Percentiles rank a stretch among this genome's conserved stretches.
Evolutionary conservation across 2,888 invertebrate genomes (phyloP).

Genomic region (Drosophila helvetica): DNA sequence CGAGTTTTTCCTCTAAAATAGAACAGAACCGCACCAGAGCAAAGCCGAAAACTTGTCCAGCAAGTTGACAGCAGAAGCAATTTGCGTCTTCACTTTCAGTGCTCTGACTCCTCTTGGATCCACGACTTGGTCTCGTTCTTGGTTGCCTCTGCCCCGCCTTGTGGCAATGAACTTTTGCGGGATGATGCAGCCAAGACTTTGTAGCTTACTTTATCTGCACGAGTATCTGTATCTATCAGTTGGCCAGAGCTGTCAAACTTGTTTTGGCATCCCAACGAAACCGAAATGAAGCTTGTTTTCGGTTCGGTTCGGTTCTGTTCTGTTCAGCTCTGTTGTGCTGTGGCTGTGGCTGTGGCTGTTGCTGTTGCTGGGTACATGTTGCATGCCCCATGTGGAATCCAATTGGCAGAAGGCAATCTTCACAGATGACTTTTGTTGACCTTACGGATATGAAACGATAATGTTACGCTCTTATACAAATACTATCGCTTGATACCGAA

Average conservation of each 20-base stretch:
- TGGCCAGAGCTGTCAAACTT: slow-evolving; percentile 68
- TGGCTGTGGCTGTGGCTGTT: too few species aligned
- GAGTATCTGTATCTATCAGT: slow-evolving; percentile 34
- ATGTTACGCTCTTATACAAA: slow-evolving; percentile 40
- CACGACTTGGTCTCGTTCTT: background rate
- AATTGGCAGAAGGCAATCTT: slow-evolving; percentile 46
- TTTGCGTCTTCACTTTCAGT: slow-evolving; percentile 75
- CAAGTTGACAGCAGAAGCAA: slow-evolving; percentile 46
- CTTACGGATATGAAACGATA: slow-evolving; percentile 50
- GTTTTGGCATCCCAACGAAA: slow-evolving; percentile 70
- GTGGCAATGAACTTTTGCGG: slow-evolving; percentile 69
- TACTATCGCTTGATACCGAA: slow-evolving; percentile 49
- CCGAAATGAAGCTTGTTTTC: slow-evolving; percentile 70
- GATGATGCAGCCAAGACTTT: slow-evolving; percentile 42
- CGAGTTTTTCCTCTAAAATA: background rate
- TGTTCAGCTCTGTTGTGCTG: background rate
- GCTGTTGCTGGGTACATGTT: slow-evolving; percentile 52
- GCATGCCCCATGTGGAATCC: slow-evolving; percentile 69
- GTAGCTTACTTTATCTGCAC: slow-evolving; percentile 36
- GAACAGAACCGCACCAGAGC: slow-evolving; percentile 14
- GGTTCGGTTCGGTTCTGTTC: slow-evolving; percentile 15
- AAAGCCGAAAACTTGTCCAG: slow-evolving; percentile 49
- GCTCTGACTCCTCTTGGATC: slow-evolving; percentile 13
- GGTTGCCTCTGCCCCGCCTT: background rate
- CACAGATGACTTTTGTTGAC: slow-evolving; percentile 59